Base-by-base conservation (phyloP, 2,888 invertebrate genomes). In the Synanthedon tipuliformis region DNA sequence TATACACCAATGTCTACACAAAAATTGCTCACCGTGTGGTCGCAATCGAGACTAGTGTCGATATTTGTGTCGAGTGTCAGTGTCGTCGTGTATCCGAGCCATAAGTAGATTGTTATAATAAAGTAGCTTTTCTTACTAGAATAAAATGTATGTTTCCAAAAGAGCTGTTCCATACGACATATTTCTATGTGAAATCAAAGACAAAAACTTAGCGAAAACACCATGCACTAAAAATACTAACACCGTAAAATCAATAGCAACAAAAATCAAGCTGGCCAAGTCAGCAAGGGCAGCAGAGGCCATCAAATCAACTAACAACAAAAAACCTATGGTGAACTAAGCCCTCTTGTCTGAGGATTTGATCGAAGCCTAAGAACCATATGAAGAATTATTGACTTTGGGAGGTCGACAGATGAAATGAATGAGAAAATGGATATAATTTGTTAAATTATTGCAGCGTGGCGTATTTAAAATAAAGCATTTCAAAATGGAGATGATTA, bases 271-370 rank as follows among this genome's bases (percentile, higher is more conserved):
- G 85, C 71, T 61, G 75, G 84, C 85, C 83, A 85, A 85, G 80
- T 79, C 79, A 82, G 67, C 78, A 80, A 73, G 85, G 86, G 84
- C 84, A 71, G 73, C 68, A 71, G 68, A 68, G 71, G 83, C 85
- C 78, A 84, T 74, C 70, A 71, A 73, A 67, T 66, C 64, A 79
- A 78, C 81, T 69, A 16, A 49, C 12, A 49, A 13, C 13, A 40
- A 54, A 50, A 50, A 50, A 53, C 53, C 49, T 54, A 55, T 40
- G 41, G 10, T 16, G 7, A 49, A 68, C 81, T 83, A 83, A 79
- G 84, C 82, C 85, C 86, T 81, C 86, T 73, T 71, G 64, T 77
- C 82, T 69, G 81, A 84, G 85, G 86, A 85, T 85, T 86, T 84
- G 12, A 16, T 13, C 16, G 23, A 49, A 49, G 11, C 16, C 16